phyloP scores from a whole-genome alignment of 1,140 invertebrate genomes.

The Drosophila pandora region DNA sequence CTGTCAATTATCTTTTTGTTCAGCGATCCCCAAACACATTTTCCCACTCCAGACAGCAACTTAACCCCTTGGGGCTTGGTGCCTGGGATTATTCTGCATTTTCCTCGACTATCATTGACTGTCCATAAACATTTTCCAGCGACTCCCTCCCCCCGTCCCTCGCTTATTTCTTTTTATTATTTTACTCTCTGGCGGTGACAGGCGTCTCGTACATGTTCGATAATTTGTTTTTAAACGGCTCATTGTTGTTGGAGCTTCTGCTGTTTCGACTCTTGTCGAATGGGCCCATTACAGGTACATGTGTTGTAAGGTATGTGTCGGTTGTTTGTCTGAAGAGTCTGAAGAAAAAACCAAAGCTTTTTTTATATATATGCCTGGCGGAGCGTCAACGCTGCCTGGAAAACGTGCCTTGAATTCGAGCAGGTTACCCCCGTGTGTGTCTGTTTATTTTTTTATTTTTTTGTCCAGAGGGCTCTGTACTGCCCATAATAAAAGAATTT shows the following conservation, averaged over 20 bases:
- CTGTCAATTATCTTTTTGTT: conserved; percentile 37
- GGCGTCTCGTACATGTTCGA: conserved; percentile 70
- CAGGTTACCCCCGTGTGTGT: conserved; percentile 23
- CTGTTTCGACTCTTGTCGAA: conserved; percentile 64
- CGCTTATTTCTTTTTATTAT: conserved; percentile 55
- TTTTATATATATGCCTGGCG: conserved; percentile 57
- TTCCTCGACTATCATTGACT: conserved; percentile 56
- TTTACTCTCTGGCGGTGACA: conserved; percentile 67
- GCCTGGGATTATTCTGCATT: conserved; percentile 40
- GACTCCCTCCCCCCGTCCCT: neutral
- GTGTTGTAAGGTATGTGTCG: conserved; percentile 37
- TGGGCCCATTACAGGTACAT: conserved; percentile 62
- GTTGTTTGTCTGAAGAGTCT: neutral
- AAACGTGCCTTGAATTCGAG: conserved; percentile 75
- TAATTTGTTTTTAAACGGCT: conserved; percentile 80
- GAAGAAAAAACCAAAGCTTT: conserved; percentile 59
- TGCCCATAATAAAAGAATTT: conserved; percentile 78
- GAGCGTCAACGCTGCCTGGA: conserved; percentile 72
- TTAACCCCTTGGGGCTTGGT: conserved; percentile 35
- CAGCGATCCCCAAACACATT: conserved; percentile 25
- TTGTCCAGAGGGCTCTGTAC: conserved; percentile 23
- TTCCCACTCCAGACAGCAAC: conserved; percentile 18
- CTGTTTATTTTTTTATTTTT: conserved; percentile 9
- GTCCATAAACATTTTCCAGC: conserved; percentile 48
- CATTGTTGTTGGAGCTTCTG: conserved; percentile 46